Conservation (phyloP, 2,113 vertebrate species). For the Scartelaos histophorus region DNA sequence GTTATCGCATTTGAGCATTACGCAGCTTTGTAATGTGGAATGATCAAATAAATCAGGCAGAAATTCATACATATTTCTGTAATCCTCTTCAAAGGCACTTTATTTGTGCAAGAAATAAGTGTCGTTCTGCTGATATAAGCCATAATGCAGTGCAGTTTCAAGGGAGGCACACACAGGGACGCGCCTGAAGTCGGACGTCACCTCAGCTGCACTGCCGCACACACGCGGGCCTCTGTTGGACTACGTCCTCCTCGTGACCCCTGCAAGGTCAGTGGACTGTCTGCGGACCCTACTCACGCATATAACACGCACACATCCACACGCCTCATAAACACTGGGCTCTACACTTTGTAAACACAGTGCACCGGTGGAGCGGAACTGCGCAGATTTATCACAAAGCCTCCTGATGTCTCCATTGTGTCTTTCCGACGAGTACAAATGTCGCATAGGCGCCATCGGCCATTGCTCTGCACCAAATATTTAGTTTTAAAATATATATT, state of each 20-base stretch:
- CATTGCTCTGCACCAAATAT: background rate
- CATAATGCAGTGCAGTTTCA: slow-evolving; percentile 73
- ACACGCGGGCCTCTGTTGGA: slow-evolving; percentile 15
- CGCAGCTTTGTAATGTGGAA: slow-evolving; percentile 96
- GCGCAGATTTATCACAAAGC: slow-evolving; percentile 91
- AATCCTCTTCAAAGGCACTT: slow-evolving; percentile 89
- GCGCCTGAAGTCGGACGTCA: slow-evolving; percentile 44
- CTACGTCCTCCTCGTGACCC: slow-evolving; percentile 38
- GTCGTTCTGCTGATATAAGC: slow-evolving; percentile 73
- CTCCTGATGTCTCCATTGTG: slow-evolving; percentile 94
- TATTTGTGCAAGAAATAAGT: slow-evolving; percentile 87
- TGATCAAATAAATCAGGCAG: slow-evolving; percentile 99
- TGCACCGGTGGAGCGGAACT: slow-evolving; percentile 88
- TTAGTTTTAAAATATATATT: background rate
- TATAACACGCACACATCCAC: slow-evolving; percentile 40
- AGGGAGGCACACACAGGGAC: slow-evolving; percentile 31
- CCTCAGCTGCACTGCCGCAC: slow-evolving; percentile 55
- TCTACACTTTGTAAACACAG: slow-evolving; percentile 93
- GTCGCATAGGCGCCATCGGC: background rate
- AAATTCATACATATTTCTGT: slow-evolving; percentile 97
- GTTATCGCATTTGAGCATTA: slow-evolving; percentile 98
- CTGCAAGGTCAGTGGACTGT: slow-evolving; percentile 76
- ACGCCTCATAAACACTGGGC: slow-evolving; percentile 54
- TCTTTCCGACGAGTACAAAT: slow-evolving; percentile 43
- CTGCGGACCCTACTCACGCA: slow-evolving; percentile 10